Evolutionary conservation across 2,797 vertebrate species (phyloP).

Genomic region (Scarus forsteni): DNA sequence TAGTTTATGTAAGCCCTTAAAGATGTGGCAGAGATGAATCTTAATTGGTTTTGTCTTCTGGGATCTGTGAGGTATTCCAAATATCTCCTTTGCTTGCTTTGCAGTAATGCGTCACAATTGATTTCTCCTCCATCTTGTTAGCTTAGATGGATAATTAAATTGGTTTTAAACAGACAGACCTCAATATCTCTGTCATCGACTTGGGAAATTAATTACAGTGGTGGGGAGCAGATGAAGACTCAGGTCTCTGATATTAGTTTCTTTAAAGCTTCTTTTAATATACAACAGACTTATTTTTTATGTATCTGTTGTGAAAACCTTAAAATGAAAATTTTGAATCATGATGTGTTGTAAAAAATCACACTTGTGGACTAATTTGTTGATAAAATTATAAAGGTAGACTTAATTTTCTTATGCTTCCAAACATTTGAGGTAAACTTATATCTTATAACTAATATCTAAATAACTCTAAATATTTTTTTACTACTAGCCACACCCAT

Average conservation of each 20-base stretch:
- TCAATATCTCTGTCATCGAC: constrained; percentile 59
- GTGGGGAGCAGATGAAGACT: background rate
- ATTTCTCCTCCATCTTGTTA: constrained; percentile 64
- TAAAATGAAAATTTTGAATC: too few species aligned
- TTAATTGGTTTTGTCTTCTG: constrained; percentile 54
- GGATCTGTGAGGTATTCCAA: constrained; percentile 49
- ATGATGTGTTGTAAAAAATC: too few species aligned
- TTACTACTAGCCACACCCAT: too few species aligned
- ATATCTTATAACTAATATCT: too few species aligned
- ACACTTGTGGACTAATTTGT: too few species aligned
- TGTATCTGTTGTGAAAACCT: too few species aligned
- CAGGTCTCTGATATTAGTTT: background rate
- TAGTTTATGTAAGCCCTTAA: constrained; percentile 30
- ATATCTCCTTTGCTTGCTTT: constrained; percentile 29
- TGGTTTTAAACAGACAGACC: constrained; percentile 65
- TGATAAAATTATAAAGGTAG: too few species aligned
- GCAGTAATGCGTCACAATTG: constrained; percentile 41
- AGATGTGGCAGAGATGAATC: constrained; percentile 30
- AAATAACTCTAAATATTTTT: too few species aligned
- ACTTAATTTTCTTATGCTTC: too few species aligned
- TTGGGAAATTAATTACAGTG: constrained; percentile 60
- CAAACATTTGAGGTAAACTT: too few species aligned
- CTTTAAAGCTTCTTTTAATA: background rate
- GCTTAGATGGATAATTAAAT: constrained; percentile 73
- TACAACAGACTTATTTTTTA: constrained; percentile 10